Evolutionary conservation across 2,797 vertebrate species (phyloP), one percentile per base, ranked within the genome.

Genomic region (Luscinia megarhynchos): DNA sequence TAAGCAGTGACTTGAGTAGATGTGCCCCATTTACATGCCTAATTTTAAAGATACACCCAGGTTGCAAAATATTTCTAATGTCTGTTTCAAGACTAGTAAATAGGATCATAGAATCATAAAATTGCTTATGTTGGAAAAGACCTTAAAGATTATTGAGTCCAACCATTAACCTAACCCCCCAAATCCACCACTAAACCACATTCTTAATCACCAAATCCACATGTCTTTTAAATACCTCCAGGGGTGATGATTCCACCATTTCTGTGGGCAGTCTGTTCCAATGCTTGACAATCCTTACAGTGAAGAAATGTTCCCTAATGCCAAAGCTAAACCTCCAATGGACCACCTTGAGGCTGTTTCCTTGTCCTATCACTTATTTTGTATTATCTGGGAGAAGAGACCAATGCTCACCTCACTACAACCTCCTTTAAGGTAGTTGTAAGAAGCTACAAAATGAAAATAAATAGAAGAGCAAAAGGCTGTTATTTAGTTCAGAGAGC

Each of bases 261-360:
- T 77, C 26, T 15, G 27, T 77, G n/a, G n/a, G 19, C 45, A 58
- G 26, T n/a, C 12, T 74, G 14, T 54, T 84, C 10, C 27, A 66
- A 15, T 46, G 15, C 15, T 54, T 74, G 36, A 6, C 2, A 57
- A 20, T 15, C 6, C 29, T 64, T 80, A 43, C 0, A 0, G 7
- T 26, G 30, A 84, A 72, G 36, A 68, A 24, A 20, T 29, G 50
- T 68, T 84, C 46, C 24, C 38, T 40, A 43, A 61, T 48, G 15
- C 21, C 21, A 23, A 66, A 48, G 36, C 27, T 61, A 45, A 92
- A 48, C 16, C 6, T 73, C 21, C 30, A 27, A 2, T 53, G 15
- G 17, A 5, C 3, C 17, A 50, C 14, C 12, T 40, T 77, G 57
- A 81, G 43, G 7, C 15, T 30, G 5, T 78, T 90, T 78, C 27